A percentile compares a stretch with the other conserved stretches of the same genome.
Conservation (phyloP, 2,797 vertebrate species). For the Cuniculus paca region DNA sequence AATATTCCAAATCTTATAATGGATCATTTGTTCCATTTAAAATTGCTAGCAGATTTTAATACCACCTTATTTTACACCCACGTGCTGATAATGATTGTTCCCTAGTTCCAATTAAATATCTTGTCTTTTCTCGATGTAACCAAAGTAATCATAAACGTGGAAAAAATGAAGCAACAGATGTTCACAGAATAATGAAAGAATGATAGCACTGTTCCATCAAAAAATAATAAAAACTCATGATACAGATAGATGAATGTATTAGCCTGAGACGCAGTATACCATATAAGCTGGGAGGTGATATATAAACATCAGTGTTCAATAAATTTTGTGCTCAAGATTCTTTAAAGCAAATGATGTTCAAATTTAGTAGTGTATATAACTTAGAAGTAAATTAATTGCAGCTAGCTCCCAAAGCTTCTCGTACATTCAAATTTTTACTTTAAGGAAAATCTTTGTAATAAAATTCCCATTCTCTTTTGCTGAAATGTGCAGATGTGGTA, state of each 20-base stretch:
- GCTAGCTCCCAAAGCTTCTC: background rate
- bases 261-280: background rate
- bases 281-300: background rate
- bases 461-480: background rate
- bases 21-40: conserved; percentile 21
- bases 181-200: conserved; percentile 18
- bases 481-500: background rate
- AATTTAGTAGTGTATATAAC: background rate
- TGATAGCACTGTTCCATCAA: conserved; percentile 23
- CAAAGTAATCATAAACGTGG: conserved; percentile 40
- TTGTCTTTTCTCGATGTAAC: conserved; percentile 42
- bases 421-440: background rate
- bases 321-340: background rate
- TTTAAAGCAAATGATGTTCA: background rate
- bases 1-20: background rate
- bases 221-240: background rate
- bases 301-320: background rate
- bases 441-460: background rate
- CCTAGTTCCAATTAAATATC: background rate
- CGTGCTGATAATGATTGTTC: background rate
- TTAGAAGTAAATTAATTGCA: background rate
- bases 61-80: background rate
- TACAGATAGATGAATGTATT: background rate
- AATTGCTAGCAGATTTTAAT: conserved; percentile 15
- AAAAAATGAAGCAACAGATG: conserved; percentile 61